A percentile compares a stretch with the other conserved stretches of the same genome.
phyloP scores from a whole-genome alignment of 1,140 invertebrate genomes.

The Drosophila pseudoananassae region DNA sequence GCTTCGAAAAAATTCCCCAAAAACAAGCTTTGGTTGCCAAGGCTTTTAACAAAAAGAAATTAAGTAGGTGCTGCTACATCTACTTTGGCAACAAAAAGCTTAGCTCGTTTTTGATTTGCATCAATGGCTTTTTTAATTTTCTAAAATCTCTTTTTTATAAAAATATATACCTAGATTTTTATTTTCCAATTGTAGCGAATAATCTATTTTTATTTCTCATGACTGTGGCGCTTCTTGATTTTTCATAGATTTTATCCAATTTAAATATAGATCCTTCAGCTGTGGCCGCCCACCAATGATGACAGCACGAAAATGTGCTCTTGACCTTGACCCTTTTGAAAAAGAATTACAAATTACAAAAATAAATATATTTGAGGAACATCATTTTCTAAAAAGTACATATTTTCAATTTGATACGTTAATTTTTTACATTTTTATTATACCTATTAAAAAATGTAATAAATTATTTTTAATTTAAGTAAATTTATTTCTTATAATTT shows the following conservation, averaged over 20 bases:
- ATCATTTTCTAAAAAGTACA: background rate
- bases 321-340: slow-evolving; percentile 63
- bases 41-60: slow-evolving; percentile 34
- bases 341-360: background rate
- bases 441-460: no score
- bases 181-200: background rate
- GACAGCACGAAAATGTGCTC: slow-evolving; percentile 25
- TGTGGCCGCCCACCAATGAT: slow-evolving; percentile 4
- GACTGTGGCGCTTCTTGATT: background rate
- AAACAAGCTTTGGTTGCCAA: slow-evolving; percentile 42
- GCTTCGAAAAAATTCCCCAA: slow-evolving; percentile 34
- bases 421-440: no score
- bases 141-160: background rate
- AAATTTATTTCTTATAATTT: no score
- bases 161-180: background rate
- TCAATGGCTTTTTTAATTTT: background rate
- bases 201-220: background rate
- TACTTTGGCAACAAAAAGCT: background rate
- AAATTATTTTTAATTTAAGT: no score
- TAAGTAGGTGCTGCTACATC: background rate
- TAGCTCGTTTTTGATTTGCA: background rate
- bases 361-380: background rate
- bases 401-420: background rate
- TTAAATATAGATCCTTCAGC: slow-evolving; percentile 54
- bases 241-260: slow-evolving; percentile 10